Percentiles rank a stretch among this genome's conserved stretches.
These are phyloP conservation scores for Polypedilum vanderplanki DNA, from an alignment of 1,140 invertebrate genomes.

Conservation along the genomic window DNA sequence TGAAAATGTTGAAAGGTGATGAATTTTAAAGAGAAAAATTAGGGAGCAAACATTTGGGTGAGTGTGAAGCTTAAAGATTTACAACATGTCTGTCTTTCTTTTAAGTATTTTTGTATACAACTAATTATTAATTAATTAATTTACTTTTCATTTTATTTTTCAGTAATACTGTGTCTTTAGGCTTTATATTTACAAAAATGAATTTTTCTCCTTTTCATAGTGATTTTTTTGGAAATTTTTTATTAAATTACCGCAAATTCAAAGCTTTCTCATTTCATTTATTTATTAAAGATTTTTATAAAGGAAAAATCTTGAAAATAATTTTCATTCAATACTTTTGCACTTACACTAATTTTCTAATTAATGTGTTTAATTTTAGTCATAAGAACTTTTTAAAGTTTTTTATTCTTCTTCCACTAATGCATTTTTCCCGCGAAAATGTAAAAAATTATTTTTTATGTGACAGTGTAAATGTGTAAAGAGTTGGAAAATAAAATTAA, in stretches of 20 bases:
- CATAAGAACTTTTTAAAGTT: conserved; percentile 14
- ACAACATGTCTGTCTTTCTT: not conserved
- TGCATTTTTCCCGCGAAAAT: not conserved
- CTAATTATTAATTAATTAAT: conserved; percentile 7
- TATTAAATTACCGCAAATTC: not conserved
- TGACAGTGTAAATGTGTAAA: too few species aligned
- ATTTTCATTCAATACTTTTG: too few species aligned
- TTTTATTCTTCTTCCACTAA: not conserved
- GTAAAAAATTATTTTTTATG: not conserved
- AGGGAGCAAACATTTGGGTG: not conserved
- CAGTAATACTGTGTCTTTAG: conserved; percentile 12
- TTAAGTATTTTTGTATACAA: conserved; percentile 1
- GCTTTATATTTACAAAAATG: not conserved
- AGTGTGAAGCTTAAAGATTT: not conserved
- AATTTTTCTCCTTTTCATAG: not conserved
- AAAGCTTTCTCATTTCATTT: too few species aligned
- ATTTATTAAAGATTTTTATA: too few species aligned
- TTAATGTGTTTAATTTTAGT: conserved; percentile 4
- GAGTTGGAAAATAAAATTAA: too few species aligned
- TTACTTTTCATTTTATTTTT: not conserved
- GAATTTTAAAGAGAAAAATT: not conserved
- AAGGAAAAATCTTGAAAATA: too few species aligned
- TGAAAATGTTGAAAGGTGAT: too few species aligned
- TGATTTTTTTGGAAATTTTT: not conserved
- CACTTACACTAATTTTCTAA: not conserved